These are phyloP conservation scores for Agriotes lineatus DNA, from an alignment of 2,888 invertebrate species.

Conservation along the genomic window DNA sequence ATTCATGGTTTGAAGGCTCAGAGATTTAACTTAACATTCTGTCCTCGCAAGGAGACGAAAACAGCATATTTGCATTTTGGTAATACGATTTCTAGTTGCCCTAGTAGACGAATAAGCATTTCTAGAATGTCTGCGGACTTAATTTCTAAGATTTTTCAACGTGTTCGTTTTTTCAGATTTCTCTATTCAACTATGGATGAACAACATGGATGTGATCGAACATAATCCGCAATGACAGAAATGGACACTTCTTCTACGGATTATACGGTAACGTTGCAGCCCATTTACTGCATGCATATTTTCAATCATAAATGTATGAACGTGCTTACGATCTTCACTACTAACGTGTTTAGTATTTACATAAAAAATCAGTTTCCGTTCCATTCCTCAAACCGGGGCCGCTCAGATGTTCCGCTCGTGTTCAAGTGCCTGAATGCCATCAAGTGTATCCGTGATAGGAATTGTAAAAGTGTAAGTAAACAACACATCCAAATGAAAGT, in stretches of 20 bases:
- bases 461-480: conserved; percentile 22
- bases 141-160: too few relatives aligned
- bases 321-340: too few relatives aligned
- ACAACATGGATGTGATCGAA: conserved; percentile 18
- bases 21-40: too few relatives aligned
- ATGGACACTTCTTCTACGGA: conserved; percentile 33
- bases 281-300: too few relatives aligned
- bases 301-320: too few relatives aligned
- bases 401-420: conserved; percentile 7
- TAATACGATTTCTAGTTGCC: too few relatives aligned
- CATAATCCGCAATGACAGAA: conserved; percentile 21
- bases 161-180: conserved; percentile 14
- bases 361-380: background rate
- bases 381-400: conserved; percentile 4
- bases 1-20: too few relatives aligned
- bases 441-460: conserved; percentile 28
- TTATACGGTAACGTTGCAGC: conserved; percentile 23
- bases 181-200: conserved; percentile 11
- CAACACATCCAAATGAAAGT: conserved; percentile 13
- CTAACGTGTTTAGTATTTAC: conserved; percentile 14
- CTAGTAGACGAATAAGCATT: too few relatives aligned
- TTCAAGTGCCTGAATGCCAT: conserved; percentile 21
- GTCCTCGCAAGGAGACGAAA: too few relatives aligned
- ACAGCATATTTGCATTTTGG: too few relatives aligned
- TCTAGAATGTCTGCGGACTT: too few relatives aligned